Conservation (phyloP, 2,888 invertebrate species). For the Salticus scenicus region DNA sequence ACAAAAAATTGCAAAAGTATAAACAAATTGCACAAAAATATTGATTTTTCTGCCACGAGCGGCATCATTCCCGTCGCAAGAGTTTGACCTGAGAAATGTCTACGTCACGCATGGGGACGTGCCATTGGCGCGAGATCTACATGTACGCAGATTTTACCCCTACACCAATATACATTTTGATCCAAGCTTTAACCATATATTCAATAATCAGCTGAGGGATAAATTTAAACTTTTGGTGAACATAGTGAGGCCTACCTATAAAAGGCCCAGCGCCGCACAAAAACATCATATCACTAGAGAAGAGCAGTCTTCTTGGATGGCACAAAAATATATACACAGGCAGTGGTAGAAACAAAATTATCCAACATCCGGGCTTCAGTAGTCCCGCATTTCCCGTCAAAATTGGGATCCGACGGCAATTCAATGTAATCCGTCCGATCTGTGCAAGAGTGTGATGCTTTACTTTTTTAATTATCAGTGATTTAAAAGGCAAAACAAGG, state of each 20-base stretch:
- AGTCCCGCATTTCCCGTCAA: constrained; percentile 52
- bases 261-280: constrained; percentile 58
- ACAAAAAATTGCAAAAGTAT: background rate
- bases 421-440: constrained; percentile 9
- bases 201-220: constrained; percentile 24
- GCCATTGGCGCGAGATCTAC: constrained; percentile 69
- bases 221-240: background rate
- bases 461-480: background rate
- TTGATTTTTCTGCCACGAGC: background rate
- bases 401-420: background rate
- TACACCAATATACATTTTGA: constrained; percentile 40
- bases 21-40: constrained; percentile 10
- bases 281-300: constrained; percentile 49
- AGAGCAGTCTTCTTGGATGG: constrained; percentile 21
- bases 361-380: constrained; percentile 60
- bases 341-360: constrained; percentile 30
- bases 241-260: constrained; percentile 35
- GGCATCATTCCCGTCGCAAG: constrained; percentile 30
- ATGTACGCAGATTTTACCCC: constrained; percentile 67
- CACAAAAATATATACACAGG: constrained; percentile 41
- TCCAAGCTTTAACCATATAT: constrained; percentile 9
- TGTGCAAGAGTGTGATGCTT: background rate
- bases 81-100: constrained; percentile 67
- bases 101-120: constrained; percentile 68
- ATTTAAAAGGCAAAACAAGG: constrained; percentile 31